A percentile compares a stretch with the other conserved stretches of the same genome.
These are phyloP conservation scores for Platyscapa corneri DNA, from an alignment of 1,140 invertebrate species.

Conservation along the genomic window DNA sequence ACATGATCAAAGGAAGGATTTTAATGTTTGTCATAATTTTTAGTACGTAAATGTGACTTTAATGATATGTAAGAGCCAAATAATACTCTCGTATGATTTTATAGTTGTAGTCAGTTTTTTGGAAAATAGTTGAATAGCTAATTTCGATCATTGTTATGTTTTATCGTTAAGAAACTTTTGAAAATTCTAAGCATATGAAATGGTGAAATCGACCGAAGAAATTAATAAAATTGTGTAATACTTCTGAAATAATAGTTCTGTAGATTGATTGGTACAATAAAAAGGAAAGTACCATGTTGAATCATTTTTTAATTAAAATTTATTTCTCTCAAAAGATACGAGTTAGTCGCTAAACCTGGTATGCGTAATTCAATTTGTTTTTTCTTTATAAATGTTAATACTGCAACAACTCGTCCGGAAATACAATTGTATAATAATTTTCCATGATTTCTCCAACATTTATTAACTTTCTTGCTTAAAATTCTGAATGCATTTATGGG, in stretches of 20 bases:
- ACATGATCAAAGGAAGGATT: background rate
- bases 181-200: too few species aligned
- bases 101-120: background rate
- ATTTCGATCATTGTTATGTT: background rate
- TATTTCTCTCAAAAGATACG: too few species aligned
- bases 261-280: background rate
- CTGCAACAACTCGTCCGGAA: too few species aligned
- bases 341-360: too few species aligned
- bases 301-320: too few species aligned
- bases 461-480: too few species aligned
- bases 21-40: constrained; percentile 7
- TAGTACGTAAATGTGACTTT: constrained; percentile 16
- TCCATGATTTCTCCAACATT: too few species aligned
- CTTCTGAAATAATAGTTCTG: background rate
- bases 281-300: too few species aligned
- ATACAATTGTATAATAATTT: too few species aligned
- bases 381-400: too few species aligned
- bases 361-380: too few species aligned
- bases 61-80: background rate
- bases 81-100: background rate
- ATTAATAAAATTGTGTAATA: background rate
- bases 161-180: background rate
- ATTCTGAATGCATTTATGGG: too few species aligned
- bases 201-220: background rate
- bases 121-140: background rate